These are phyloP conservation scores for Eutrigla gurnardus DNA, from an alignment of 2,797 vertebrate genomes.

Conservation along the genomic window DNA sequence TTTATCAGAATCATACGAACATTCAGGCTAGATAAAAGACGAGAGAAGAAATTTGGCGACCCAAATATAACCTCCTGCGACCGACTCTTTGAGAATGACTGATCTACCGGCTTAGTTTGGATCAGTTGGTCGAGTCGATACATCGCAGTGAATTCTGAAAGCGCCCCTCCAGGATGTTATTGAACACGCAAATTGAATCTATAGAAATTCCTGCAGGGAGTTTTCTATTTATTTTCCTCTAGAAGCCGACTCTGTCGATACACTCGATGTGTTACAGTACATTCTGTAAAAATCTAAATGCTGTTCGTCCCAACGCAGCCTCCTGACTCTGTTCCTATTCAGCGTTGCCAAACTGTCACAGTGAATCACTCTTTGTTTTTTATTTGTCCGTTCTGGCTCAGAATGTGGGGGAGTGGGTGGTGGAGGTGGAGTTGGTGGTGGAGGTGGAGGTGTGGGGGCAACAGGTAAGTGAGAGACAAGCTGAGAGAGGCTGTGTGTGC, in stretches of 20 bases:
- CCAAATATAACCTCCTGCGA: neutral
- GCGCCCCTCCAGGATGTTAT: slow-evolving; percentile 54
- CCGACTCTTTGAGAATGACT: neutral
- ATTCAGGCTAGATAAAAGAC: neutral
- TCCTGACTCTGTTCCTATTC: slow-evolving; percentile 40
- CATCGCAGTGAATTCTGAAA: slow-evolving; percentile 56
- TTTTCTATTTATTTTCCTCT: slow-evolving; percentile 52
- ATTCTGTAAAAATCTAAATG: slow-evolving; percentile 60
- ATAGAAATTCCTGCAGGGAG: slow-evolving; percentile 51
- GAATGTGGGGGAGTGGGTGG: slow-evolving; percentile 52
- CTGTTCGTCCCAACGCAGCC: slow-evolving; percentile 45
- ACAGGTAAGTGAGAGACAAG: slow-evolving; percentile 48
- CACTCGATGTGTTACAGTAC: slow-evolving; percentile 38
- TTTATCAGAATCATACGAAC: neutral
- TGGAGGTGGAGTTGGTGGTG: slow-evolving; percentile 47
- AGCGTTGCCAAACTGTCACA: slow-evolving; percentile 55
- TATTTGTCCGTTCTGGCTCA: slow-evolving; percentile 49
- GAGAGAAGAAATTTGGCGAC: neutral
- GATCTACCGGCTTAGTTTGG: slow-evolving; percentile 39
- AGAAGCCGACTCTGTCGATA: slow-evolving; percentile 46
- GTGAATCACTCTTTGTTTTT: slow-evolving; percentile 65
- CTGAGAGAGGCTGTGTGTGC: slow-evolving; percentile 26
- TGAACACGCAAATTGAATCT: slow-evolving; percentile 59
- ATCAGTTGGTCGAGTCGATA: slow-evolving; percentile 59
- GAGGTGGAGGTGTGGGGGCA: slow-evolving; percentile 26